Conservation (phyloP, 2,113 vertebrate species). For the Pristiophorus japonicus region DNA sequence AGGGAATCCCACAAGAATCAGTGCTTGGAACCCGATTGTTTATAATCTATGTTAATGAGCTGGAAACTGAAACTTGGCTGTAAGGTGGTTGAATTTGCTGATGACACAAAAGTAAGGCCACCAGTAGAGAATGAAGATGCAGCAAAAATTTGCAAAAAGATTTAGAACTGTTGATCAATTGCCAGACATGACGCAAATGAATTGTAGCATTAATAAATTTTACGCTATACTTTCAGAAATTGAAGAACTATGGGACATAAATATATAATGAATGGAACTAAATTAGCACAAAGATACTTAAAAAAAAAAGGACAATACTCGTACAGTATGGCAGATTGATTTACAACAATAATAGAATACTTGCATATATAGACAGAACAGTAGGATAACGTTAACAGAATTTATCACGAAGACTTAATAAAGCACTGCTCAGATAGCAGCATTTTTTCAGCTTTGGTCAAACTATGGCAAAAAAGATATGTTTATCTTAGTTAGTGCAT, state of each 20-base stretch:
- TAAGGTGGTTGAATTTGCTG: neutral
- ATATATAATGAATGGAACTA: conserved; percentile 6
- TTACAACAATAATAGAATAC: conserved; percentile 6
- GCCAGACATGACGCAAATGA: neutral
- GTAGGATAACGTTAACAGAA: neutral
- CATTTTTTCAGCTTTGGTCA: conserved; percentile 2
- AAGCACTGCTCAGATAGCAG: neutral
- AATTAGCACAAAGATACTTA: conserved; percentile 27
- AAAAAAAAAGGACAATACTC: neutral
- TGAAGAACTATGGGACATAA: conserved; percentile 23
- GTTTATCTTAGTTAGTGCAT: neutral
- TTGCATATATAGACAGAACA: neutral
- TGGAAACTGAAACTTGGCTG: neutral
- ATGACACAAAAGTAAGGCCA: neutral
- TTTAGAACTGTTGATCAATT: neutral
- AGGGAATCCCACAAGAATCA: neutral
- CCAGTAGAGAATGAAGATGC: neutral
- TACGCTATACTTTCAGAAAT: conserved; percentile 31
- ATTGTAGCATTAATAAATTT: conserved; percentile 22
- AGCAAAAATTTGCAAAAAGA: neutral
- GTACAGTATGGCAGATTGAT: neutral
- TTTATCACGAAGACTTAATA: neutral
- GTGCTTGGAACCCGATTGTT: neutral
- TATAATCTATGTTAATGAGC: neutral
- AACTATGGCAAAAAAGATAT: neutral